Percentiles rank a stretch among this genome's conserved stretches.
Conservation (phyloP, 2,797 vertebrate species). For the Pachyuromys duprasi region DNA sequence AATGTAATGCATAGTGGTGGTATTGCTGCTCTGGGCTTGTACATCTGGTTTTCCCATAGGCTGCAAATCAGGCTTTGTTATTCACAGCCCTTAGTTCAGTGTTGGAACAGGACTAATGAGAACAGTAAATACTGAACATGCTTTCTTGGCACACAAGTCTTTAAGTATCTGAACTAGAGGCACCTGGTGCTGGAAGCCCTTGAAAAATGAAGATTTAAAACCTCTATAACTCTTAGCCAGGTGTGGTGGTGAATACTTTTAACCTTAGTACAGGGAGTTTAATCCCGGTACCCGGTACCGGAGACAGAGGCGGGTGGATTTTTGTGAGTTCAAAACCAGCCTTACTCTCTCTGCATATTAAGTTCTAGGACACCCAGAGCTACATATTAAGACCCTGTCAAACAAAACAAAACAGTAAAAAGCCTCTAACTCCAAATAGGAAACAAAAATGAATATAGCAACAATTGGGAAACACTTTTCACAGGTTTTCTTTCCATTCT, state of each 20-base stretch:
- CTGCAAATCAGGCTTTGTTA: not conserved
- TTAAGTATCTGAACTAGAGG: not conserved
- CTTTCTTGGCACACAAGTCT: not conserved
- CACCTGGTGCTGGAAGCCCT: not conserved
- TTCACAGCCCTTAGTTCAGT: not conserved
- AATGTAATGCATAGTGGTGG: rapidly evolving
- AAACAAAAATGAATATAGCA: not conserved
- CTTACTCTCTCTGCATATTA: not conserved
- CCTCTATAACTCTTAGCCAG: not conserved
- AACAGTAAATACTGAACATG: not conserved
- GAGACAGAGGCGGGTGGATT: not conserved
- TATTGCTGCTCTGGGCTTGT: not conserved
- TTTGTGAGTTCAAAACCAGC: not conserved
- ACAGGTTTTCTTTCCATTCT: not conserved
- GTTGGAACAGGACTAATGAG: not conserved
- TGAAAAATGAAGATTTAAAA: not conserved
- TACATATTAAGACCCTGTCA: not conserved
- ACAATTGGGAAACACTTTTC: not conserved
- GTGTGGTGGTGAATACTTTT: not conserved
- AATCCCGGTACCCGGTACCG: not conserved
- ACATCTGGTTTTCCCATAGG: not conserved
- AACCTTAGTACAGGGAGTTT: not conserved
- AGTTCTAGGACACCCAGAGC: not conserved
- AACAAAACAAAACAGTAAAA: not conserved
- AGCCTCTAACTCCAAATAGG: not conserved